These are phyloP conservation scores for Glomeris maerens DNA, from an alignment of 1,140 invertebrate species.

Conservation along the genomic window DNA sequence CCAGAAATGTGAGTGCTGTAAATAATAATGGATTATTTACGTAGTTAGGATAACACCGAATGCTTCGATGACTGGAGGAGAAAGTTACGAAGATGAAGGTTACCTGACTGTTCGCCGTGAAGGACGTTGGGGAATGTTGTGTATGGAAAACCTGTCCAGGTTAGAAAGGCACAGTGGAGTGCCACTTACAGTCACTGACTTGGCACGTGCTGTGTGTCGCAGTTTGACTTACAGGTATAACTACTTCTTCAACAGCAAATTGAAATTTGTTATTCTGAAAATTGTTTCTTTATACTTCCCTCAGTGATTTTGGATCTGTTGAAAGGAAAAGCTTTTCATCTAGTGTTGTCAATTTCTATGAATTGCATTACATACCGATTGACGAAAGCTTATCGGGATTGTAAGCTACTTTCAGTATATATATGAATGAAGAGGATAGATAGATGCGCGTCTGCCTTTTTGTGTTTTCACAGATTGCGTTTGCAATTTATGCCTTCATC, in stretches of 20 bases:
- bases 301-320: constrained; percentile 5
- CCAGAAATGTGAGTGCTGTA: constrained; percentile 30
- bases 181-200: constrained; percentile 44
- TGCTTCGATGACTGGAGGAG: constrained; percentile 14
- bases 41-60: constrained; percentile 12
- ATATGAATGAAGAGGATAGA: too few relatives aligned
- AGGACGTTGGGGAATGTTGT: constrained; percentile 63
- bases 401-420: too few relatives aligned
- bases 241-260: neutral
- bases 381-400: too few relatives aligned
- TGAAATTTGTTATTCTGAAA: neutral
- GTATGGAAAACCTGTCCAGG: constrained; percentile 42
- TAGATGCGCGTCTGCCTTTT: too few relatives aligned
- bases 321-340: too few relatives aligned
- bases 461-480: too few relatives aligned
- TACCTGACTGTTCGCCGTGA: constrained; percentile 56
- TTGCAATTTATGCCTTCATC: too few relatives aligned
- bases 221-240: constrained; percentile 59
- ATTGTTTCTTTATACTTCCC: constrained; percentile 8
- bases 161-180: constrained; percentile 24
- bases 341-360: too few relatives aligned
- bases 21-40: constrained; percentile 18
- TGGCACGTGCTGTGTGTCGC: constrained; percentile 58
- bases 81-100: constrained; percentile 31
- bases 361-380: too few relatives aligned